These are phyloP conservation scores for Halocynthia aurantium DNA, from an alignment of 23 tunicate genomes.

Conservation along the genomic window DNA sequence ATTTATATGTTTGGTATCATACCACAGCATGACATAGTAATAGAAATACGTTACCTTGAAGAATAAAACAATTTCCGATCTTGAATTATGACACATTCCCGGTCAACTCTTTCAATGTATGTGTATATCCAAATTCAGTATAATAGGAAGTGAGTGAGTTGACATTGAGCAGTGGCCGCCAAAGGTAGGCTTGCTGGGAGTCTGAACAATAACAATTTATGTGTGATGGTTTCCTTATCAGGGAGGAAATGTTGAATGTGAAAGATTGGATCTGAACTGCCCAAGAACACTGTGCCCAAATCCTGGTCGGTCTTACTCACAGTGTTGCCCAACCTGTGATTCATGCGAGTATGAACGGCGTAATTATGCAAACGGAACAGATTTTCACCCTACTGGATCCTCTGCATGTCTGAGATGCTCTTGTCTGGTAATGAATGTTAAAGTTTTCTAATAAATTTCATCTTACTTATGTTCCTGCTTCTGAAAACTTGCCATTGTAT, in stretches of 20 bases:
- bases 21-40: too few relatives aligned
- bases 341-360: slow-evolving; percentile 67
- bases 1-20: too few relatives aligned
- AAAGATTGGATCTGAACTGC: slow-evolving; percentile 42
- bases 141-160: too few relatives aligned
- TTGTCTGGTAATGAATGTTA: slow-evolving; percentile 37
- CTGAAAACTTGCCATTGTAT: not conserved
- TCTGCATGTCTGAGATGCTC: slow-evolving; percentile 52
- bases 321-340: slow-evolving; percentile 64
- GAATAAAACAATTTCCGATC: too few relatives aligned
- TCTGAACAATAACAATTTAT: not conserved
- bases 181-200: too few relatives aligned
- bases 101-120: not conserved
- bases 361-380: slow-evolving; percentile 48
- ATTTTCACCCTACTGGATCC: slow-evolving; percentile 42
- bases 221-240: slow-evolving; percentile 2
- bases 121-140: too few relatives aligned
- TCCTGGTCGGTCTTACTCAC: slow-evolving; percentile 52
- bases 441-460: not conserved
- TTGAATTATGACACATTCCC: not conserved
- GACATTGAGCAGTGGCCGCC: too few relatives aligned
- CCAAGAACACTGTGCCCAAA: slow-evolving; percentile 35
- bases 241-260: slow-evolving; percentile 49
- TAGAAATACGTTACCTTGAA: too few relatives aligned
- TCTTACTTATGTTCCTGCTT: not conserved